These are phyloP conservation scores for Leptinotarsa tumamoca DNA, from an alignment of 2,888 invertebrate species.

Conservation along the genomic window DNA sequence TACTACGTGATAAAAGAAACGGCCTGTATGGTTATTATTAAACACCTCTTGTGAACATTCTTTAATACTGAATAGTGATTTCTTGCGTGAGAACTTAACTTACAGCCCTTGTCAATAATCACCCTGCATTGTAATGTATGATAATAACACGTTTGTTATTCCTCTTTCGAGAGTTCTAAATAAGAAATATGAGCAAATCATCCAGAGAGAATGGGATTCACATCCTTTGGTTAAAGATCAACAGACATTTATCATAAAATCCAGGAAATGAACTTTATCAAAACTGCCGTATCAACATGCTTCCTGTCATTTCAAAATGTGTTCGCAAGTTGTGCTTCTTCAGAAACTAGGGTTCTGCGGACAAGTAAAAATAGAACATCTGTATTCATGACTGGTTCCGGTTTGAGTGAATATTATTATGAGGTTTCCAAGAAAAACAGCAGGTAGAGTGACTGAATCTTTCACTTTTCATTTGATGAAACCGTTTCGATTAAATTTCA, in stretches of 20 bases:
- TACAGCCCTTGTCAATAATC: no score
- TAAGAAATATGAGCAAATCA: neutral
- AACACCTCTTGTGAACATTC: no score
- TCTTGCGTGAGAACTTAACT: no score
- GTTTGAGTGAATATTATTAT: neutral
- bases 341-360: neutral
- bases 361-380: conserved; percentile 15
- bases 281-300: conserved; percentile 18
- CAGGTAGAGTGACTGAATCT: neutral
- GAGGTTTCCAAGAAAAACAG: neutral
- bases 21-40: no score
- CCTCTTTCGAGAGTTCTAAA: no score
- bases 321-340: conserved; percentile 19
- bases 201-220: neutral
- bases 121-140: no score
- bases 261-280: conserved; percentile 15
- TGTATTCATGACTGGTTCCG: conserved; percentile 10
- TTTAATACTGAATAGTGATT: no score
- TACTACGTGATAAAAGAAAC: no score
- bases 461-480: neutral
- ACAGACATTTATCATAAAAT: conserved; percentile 4
- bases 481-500: neutral
- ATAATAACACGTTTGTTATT: no score
- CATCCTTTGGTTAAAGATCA: neutral
- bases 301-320: conserved; percentile 16